Evolutionary conservation across 2,888 invertebrate species (phyloP).

Genomic region (Tanypteryx hageni): DNA sequence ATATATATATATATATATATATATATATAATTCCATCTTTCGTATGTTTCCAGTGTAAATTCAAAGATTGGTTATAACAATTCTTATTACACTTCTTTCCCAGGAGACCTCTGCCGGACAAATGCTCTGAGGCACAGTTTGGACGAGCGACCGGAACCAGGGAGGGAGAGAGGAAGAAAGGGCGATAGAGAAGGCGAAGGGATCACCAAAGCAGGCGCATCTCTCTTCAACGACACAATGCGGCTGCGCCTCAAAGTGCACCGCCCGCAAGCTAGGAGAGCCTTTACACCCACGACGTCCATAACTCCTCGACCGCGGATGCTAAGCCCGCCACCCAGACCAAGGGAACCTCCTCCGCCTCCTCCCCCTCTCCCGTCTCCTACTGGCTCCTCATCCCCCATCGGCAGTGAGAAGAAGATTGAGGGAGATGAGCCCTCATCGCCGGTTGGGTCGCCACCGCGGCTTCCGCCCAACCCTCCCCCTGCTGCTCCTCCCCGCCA

Average conservation of each 20-base stretch:
- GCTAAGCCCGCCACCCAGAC: conserved; percentile 72
- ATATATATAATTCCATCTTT: background rate
- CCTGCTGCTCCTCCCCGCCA: conserved; percentile 70
- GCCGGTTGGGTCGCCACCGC: conserved; percentile 54
- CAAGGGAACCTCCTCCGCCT: conserved; percentile 77
- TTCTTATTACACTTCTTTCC: background rate
- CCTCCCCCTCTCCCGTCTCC: conserved; percentile 73
- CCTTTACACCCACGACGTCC: conserved; percentile 65
- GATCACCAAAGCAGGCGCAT: conserved; percentile 20
- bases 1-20: too few species aligned
- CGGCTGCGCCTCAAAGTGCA: conserved; percentile 80
- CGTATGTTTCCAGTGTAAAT: background rate
- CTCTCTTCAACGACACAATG: conserved; percentile 89
- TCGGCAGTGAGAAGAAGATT: background rate
- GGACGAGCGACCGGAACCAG: conserved; percentile 73
- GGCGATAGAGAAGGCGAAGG: conserved; percentile 17
- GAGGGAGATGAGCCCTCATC: conserved; percentile 43
- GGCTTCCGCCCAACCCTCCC: conserved; percentile 65
- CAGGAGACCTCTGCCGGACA: conserved; percentile 38
- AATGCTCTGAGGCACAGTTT: conserved; percentile 73
- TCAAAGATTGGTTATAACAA: background rate
- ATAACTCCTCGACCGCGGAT: conserved; percentile 65
- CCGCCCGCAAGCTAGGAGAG: conserved; percentile 68
- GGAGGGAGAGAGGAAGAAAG: conserved; percentile 70
- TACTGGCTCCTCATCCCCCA: conserved; percentile 65